These are phyloP conservation scores for Ifrita kowaldi DNA, from an alignment of 2,113 vertebrate genomes.

Conservation along the genomic window DNA sequence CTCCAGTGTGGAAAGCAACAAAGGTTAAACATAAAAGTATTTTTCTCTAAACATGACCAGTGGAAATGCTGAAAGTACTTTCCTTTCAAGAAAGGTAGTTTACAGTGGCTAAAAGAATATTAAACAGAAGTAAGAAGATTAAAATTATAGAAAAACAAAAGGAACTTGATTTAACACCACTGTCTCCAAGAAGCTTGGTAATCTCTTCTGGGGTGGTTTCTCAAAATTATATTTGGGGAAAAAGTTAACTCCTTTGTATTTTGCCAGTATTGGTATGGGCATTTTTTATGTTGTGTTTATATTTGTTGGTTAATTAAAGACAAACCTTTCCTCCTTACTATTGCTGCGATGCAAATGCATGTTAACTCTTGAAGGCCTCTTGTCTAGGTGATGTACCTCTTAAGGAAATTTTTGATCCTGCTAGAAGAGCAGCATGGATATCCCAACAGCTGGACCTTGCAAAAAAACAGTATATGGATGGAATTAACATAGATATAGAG, in stretches of 20 bases:
- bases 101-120: neutral
- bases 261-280: neutral
- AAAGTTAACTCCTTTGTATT: neutral
- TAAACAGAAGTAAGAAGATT: neutral
- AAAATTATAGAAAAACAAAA: neutral
- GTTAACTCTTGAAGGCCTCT: neutral
- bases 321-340: neutral
- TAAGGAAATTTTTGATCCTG: conserved; percentile 76
- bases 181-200: neutral
- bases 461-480: conserved; percentile 91
- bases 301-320: neutral
- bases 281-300: neutral
- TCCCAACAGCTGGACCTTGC: conserved; percentile 79
- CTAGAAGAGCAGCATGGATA: conserved; percentile 87
- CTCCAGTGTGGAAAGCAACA: neutral
- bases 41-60: neutral
- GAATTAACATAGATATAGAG: conserved; percentile 95
- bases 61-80: neutral
- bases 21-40: neutral
- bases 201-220: neutral
- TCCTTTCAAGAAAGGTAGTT: neutral
- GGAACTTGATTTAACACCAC: neutral
- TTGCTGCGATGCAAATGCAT: neutral
- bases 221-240: neutral
- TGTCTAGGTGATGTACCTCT: conserved; percentile 83